Percentiles rank a stretch among this genome's conserved stretches.
Conservation (phyloP, 2,888 invertebrate genomes). For the Synergus gifuensis region DNA sequence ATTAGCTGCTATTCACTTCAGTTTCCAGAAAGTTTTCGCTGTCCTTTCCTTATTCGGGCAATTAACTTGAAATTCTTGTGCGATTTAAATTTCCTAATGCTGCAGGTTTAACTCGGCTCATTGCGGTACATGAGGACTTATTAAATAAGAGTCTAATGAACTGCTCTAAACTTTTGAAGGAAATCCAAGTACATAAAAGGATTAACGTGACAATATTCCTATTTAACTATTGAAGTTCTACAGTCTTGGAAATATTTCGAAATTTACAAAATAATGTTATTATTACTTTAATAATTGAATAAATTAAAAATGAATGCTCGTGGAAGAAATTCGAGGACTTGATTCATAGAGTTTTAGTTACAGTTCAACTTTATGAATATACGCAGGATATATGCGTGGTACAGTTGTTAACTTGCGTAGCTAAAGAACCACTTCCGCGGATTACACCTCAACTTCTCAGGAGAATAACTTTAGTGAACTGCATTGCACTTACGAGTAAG, state of each 20-base stretch:
- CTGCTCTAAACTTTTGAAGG: background rate
- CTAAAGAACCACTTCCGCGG: constrained; percentile 37
- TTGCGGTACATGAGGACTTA: background rate
- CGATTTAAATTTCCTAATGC: constrained; percentile 33
- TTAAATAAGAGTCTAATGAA: constrained; percentile 24
- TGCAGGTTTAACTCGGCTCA: constrained; percentile 21
- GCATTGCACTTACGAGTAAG: constrained; percentile 34
- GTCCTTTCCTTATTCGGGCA: constrained; percentile 38
- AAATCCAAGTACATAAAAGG: background rate
- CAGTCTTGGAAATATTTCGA: background rate
- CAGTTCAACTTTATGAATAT: background rate
- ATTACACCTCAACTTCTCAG: constrained; percentile 30
- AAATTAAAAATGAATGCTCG: no score
- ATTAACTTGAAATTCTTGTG: constrained; percentile 43
- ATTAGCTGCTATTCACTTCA: constrained; percentile 71
- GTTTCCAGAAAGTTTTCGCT: constrained; percentile 44
- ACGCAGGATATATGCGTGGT: background rate
- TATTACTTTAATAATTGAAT: no score
- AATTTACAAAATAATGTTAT: background rate
- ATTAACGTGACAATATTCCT: background rate
- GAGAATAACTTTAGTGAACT: constrained; percentile 27
- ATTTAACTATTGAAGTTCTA: background rate
- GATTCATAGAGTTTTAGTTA: background rate
- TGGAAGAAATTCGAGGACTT: background rate
- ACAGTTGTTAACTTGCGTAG: constrained; percentile 20